Conservation (phyloP, 2,113 vertebrate genomes). For the Nymphicus hollandicus region DNA sequence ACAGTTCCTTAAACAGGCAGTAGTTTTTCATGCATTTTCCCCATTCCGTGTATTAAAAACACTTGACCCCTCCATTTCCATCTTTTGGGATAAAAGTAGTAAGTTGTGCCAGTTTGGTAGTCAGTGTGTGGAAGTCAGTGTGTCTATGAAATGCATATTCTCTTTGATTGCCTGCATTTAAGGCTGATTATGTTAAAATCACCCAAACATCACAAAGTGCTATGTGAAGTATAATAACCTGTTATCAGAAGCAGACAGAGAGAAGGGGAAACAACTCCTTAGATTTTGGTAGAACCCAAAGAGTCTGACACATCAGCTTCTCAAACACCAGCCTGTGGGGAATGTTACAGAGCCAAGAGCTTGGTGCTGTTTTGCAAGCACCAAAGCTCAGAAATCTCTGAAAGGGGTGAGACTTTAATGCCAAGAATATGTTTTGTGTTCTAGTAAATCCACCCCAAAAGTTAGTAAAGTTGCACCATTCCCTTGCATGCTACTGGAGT, state of each 20-base stretch:
- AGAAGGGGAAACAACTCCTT: not conserved
- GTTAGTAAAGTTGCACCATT: not conserved
- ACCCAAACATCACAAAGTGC: constrained; percentile 57
- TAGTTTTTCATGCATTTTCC: constrained; percentile 52
- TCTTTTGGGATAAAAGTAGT: constrained; percentile 55
- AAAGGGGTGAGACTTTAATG: not conserved
- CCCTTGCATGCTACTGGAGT: not conserved
- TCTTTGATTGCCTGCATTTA: constrained; percentile 73
- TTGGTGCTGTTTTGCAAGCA: not conserved
- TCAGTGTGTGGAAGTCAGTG: constrained; percentile 56
- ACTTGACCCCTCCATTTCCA: constrained; percentile 72
- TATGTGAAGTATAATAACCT: not conserved
- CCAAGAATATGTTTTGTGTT: not conserved
- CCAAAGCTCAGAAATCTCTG: not conserved
- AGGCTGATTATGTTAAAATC: constrained; percentile 71
- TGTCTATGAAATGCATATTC: constrained; percentile 56
- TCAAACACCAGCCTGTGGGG: not conserved
- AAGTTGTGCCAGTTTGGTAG: constrained; percentile 66
- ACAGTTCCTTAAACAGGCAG: not conserved
- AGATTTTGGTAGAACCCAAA: not conserved
- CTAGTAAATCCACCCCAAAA: not conserved
- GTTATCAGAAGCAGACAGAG: constrained; percentile 16
- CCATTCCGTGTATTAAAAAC: constrained; percentile 69
- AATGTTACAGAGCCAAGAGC: not conserved
- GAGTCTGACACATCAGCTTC: not conserved